A percentile compares a stretch with the other conserved stretches of the same genome.
Evolutionary conservation across 1,140 invertebrate genomes (phyloP).

Genomic region (Drosophila varians): DNA sequence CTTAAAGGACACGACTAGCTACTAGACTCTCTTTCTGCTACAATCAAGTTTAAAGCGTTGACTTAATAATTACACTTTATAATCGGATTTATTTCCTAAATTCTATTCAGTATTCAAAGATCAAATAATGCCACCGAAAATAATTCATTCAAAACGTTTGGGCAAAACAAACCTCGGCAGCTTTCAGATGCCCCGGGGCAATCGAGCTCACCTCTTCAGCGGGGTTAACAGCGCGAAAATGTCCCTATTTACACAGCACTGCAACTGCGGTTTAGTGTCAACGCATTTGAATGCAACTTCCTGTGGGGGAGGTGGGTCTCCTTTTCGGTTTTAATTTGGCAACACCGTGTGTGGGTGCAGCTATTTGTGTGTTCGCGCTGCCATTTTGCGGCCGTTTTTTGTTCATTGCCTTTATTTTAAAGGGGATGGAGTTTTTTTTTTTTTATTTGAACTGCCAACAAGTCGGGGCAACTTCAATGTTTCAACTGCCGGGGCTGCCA

Average conservation of each 20-base stretch:
- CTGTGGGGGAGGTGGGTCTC: conserved; percentile 41
- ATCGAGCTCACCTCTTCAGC: conserved; percentile 1
- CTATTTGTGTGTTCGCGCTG: background rate
- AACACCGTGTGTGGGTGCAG: conserved; percentile 17
- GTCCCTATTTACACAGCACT: conserved; percentile 59
- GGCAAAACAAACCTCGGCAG: conserved; percentile 13
- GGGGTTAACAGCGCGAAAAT: conserved; percentile 11
- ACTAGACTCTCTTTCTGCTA: background rate
- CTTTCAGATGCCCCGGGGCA: conserved; percentile 7
- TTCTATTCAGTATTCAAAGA: background rate
- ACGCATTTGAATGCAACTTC: conserved; percentile 53
- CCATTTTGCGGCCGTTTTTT: conserved; percentile 45
- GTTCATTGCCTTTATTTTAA: conserved; percentile 62
- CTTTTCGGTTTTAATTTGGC: conserved; percentile 66
- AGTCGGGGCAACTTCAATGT: conserved; percentile 49
- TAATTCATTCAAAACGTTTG: background rate
- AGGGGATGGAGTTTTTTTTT: conserved; percentile 34
- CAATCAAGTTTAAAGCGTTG: too few species aligned
- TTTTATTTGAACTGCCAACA: conserved; percentile 18
- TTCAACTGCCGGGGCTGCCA: conserved; percentile 21
- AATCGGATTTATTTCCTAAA: background rate
- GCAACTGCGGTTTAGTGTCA: conserved; percentile 49
- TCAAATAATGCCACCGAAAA: background rate
- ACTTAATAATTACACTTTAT: background rate
- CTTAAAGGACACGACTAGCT: background rate